Evolutionary conservation across 2,113 vertebrate species (phyloP), one percentile per base, ranked within the genome.

Genomic region (Picathartes gymnocephalus): DNA sequence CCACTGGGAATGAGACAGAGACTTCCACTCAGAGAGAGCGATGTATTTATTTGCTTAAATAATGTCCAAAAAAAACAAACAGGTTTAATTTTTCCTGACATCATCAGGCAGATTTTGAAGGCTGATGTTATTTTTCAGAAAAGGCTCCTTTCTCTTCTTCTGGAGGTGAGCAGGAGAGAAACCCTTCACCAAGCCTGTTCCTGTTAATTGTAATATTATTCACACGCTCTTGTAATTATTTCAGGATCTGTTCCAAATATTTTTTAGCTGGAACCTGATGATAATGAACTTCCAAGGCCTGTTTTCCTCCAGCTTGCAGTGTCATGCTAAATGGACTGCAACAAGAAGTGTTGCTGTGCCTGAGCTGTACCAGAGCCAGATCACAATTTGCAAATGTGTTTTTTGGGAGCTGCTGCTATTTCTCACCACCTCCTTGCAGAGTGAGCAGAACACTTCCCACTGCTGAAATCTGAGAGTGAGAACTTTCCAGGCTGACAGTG

Each of bases 361-460:
- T 84, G 85, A 44, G 81, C 71, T 82, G 54, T 66, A 5, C 60
- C 27, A 27, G 53, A 66, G 80, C 82, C 65, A 84, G 77, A 53
- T 11, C 68, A 44, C 40, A 44, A 84, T 87, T 74, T 57, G 62
- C 39, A 89, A 93, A 85, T 62, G 82, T 79, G 86, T 62, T 92
- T 94, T 97, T 95, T 51, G 14, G 93, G 94, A 89, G 85, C 88
- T 86, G 48, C 82, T 56, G 76, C 7, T 94, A 91, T 66, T 90
- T 90, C 79, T 95, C 82, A 62, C 81, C 57, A 85, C 90, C 80
- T 86, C 81, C 74, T 92, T 85, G 62, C 77, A 79, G 93, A 88
- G 80, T 13, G 87, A 92, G 86, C 95, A 93, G 90, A 94, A 94
- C 81, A 91, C 92, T 97, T 97, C 90, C 94, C 95, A 94, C 88